Evolutionary conservation across 1,140 invertebrate genomes (phyloP), one percentile per base, ranked within the genome.

Genomic region (Drosophila suzukii): DNA sequence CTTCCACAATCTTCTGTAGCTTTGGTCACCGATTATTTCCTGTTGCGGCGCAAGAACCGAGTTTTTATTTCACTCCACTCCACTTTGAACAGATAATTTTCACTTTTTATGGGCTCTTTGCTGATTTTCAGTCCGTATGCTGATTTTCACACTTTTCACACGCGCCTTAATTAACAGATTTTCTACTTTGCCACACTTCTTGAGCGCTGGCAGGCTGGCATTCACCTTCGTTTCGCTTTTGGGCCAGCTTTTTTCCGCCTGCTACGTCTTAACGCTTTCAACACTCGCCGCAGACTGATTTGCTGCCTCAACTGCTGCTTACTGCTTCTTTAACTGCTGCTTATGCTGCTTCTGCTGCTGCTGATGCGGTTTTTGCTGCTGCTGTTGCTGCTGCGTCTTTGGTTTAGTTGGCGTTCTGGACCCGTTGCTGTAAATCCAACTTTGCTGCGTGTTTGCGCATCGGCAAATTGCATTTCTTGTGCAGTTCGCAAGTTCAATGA

Each of bases 231-330:
- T 27, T 36, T 39, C 24, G 41, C 27, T 66, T 58, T 34, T 63
- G 70, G 12, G 38, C 32, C 32, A 44, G 8, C 41, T 70, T 72
- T 58, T 27, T 71, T 71, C 78, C 78, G 78, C 55, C 81, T 60
- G 75, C 71, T 51, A 88, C 85, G 84, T 89, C 84, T 84, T 67
- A 78, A 89, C 84, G 84, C 84, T 89, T 84, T 88, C 84, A 88
- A 89, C 80, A 89, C 84, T 88, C 84, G 81, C 80, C 84, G 84
- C 76, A 60, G 66, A 88, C 84, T 88, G 84, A 71, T 89, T 83
- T 77, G 75, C 43, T 65, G 72, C 72, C 47, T 43, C 65, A 36
- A 41, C 56, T 32, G 74, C 63, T 44, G 54, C 47, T 58, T 53
- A 56, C 32, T 71, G 66, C 67, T 50, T 70, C 56, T 70, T 76